Base-by-base conservation (phyloP, 2,888 invertebrate species). In the Yponomeuta evonymella region DNA sequence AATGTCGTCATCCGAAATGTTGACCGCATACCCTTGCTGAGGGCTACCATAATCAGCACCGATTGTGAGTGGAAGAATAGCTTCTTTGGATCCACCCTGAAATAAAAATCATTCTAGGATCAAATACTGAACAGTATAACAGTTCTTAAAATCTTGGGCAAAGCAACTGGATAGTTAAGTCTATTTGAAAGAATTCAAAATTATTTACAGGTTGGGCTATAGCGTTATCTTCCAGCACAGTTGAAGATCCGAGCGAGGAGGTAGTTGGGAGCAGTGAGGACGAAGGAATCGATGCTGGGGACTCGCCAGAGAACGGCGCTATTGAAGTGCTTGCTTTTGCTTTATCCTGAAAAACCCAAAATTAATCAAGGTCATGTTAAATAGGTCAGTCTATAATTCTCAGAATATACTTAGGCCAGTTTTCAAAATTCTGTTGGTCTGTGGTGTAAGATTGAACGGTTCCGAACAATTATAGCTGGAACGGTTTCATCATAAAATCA, bases 1-100 rank as follows among this genome's bases (percentile, higher is more conserved):
- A 70, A 70, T 70, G 70, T 70, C 70, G 70, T 63, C 70, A 70
- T 70, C 70, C 70, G 70, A 70, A 70, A 70, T 70, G 70, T 70
- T 70, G 70, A 70, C 70, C 70, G 70, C 70, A 70, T 70, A 70
- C 70, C 70, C 70, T 70, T 70, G 70, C 70, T 70, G 66, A 70
- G 70, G 70, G 70, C 64, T 70, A 70, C 70, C 70, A 70, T 66
- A 67, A 70, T 66, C 70, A 70, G 67, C 66, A 67, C 70, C 66
- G 67, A 70, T 67, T 70, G 67, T 70, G 67, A 51, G 67, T 67
- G 66, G 70, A 70, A 67, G 66, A 67, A 70, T 70, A 51, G 70
- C 67, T 70, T 70, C 70, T 51, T 70, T 67, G 67, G 65, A 70
- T 67, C 70, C 66, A 70, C 67, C 67, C 70, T 69, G 51, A 71